Percentiles rank a stretch among this genome's conserved stretches.
phyloP scores from a whole-genome alignment of 92 coral and sea anemone genomes.

The Meandrina meandrites region DNA sequence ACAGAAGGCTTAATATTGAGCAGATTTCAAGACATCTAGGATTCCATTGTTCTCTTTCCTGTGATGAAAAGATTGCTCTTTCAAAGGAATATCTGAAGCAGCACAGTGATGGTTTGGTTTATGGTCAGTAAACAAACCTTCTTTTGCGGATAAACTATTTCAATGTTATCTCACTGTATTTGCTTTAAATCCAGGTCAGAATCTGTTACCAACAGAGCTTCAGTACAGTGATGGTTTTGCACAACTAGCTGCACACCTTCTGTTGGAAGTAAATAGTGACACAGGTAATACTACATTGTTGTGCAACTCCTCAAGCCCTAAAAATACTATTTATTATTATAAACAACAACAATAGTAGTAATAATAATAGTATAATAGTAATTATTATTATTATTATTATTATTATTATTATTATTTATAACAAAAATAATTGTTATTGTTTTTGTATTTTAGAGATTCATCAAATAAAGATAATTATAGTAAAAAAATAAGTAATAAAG shows the following conservation, averaged over 20 bases:
- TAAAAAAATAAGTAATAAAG: too few relatives aligned
- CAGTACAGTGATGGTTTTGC: constrained; percentile 96
- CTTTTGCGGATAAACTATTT: background rate
- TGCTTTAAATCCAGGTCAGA: constrained; percentile 54
- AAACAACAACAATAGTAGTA: too few relatives aligned
- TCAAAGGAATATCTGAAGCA: constrained; percentile 87
- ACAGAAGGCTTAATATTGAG: constrained; percentile 73
- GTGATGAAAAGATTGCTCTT: constrained; percentile 72
- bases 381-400: too few relatives aligned
- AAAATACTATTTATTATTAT: too few relatives aligned
- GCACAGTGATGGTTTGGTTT: constrained; percentile 86
- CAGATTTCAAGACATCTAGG: constrained; percentile 92
- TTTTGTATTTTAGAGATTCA: too few relatives aligned
- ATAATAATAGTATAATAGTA: too few relatives aligned
- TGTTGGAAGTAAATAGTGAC: constrained; percentile 79
- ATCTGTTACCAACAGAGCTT: constrained; percentile 81
- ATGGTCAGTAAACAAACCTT: constrained; percentile 69
- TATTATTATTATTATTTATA: too few relatives aligned
- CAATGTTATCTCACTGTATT: background rate
- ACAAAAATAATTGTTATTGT: too few relatives aligned
- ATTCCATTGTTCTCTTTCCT: constrained; percentile 57
- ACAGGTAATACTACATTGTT: constrained; percentile 53
- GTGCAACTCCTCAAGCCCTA: background rate
- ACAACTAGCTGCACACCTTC: constrained; percentile 81
- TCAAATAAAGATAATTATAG: too few relatives aligned